Conservation (phyloP, 2,888 invertebrate species). For the Notodonta dromedarius region DNA sequence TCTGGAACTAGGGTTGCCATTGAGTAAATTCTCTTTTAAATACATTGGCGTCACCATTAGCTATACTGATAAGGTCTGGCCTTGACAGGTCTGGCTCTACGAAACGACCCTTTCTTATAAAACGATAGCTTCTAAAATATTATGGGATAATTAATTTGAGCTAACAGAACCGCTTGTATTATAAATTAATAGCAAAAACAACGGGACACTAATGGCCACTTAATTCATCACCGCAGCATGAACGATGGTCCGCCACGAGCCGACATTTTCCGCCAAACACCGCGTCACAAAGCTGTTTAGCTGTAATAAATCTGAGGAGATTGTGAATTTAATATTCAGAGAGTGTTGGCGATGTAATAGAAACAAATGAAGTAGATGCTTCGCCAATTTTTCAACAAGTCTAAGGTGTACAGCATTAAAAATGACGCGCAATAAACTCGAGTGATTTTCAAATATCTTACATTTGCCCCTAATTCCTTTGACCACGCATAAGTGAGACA, state of each 20-base stretch:
- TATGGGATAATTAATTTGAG: not conserved
- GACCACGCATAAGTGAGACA: no score
- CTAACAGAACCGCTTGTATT: conserved; percentile 3
- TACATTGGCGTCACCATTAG: no score
- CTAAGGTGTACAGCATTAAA: no score
- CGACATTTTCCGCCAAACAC: not conserved
- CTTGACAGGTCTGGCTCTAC: no score
- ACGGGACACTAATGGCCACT: conserved; percentile 6
- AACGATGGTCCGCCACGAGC: not conserved
- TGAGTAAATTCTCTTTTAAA: no score
- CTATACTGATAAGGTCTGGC: no score
- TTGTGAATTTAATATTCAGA: conserved; percentile 58
- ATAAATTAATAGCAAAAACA: conserved; percentile 7
- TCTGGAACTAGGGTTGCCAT: no score
- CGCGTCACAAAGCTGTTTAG: conserved; percentile 12
- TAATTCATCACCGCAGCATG: conserved; percentile 5
- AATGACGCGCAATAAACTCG: no score
- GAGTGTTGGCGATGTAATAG: conserved; percentile 37
- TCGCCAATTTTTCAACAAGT: conserved; percentile 8
- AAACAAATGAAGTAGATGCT: conserved; percentile 22
- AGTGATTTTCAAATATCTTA: no score
- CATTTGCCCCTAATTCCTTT: no score
- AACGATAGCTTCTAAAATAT: not conserved
- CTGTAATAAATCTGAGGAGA: conserved; percentile 50
- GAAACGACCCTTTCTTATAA: not conserved